Conservation (phyloP, 1,140 invertebrate species). For the Magallana ariakensis region DNA sequence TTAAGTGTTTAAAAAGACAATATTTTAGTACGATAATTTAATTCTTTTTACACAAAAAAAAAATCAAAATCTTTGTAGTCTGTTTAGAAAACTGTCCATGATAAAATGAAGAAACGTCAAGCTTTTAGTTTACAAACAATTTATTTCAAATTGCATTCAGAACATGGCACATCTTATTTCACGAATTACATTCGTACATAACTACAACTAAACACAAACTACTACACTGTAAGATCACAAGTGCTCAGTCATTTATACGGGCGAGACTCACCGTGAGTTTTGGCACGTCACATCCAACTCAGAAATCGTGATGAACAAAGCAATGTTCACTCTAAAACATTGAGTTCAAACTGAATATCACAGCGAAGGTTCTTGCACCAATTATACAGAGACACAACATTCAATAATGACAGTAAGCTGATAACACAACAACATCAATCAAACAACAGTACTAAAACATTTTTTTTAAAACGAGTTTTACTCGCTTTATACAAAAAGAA, state of each 20-base stretch:
- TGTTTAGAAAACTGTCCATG: too few species aligned
- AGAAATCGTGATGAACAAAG: neutral
- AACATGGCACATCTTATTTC: constrained; percentile 20
- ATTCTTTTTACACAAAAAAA: too few species aligned
- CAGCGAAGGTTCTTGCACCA: neutral
- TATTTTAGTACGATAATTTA: too few species aligned
- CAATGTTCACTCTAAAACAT: neutral
- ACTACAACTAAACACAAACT: too few species aligned
- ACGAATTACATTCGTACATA: constrained; percentile 28
- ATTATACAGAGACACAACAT: neutral
- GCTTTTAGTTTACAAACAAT: neutral
- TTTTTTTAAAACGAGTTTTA: neutral
- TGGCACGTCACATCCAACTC: neutral
- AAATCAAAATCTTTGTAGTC: too few species aligned
- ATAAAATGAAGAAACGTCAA: too few species aligned
- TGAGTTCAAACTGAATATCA: neutral
- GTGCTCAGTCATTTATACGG: constrained; percentile 31
- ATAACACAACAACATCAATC: neutral
- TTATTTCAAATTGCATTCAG: constrained; percentile 2
- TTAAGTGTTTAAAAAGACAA: too few species aligned
- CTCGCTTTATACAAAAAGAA: constrained; percentile 52
- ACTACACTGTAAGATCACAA: too few species aligned
- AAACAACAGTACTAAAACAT: neutral
- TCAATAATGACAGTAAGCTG: neutral
- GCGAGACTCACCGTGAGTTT: neutral